A percentile compares a stretch with the other conserved stretches of the same genome.
phyloP scores from a whole-genome alignment of 1,140 invertebrate genomes.

The Dryas iulia region DNA sequence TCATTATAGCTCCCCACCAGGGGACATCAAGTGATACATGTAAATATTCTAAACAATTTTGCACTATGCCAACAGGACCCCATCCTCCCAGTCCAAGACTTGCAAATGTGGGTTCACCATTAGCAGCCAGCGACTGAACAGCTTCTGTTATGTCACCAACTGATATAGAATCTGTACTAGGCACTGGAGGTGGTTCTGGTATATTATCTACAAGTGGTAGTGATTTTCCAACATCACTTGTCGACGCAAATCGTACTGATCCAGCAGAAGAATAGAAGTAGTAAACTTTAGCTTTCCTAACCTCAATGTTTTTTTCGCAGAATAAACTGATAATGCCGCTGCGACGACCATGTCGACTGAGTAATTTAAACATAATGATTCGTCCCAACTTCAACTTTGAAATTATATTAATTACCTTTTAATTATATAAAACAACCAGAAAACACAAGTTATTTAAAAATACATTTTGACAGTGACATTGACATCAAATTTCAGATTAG shows the following conservation, averaged over 20 bases:
- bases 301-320: conserved; percentile 66
- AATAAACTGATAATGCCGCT: conserved; percentile 58
- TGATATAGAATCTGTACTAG: conserved; percentile 57
- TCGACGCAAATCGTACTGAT: conserved; percentile 61
- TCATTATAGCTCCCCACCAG: conserved; percentile 93
- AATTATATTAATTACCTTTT: not conserved
- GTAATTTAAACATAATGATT: conserved; percentile 62
- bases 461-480: conserved; percentile 5
- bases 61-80: conserved; percentile 89
- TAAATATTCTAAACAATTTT: conserved; percentile 89
- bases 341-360: conserved; percentile 59
- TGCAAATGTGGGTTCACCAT: conserved; percentile 88
- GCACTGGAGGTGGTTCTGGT: conserved; percentile 79
- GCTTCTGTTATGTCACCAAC: conserved; percentile 57
- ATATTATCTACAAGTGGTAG: conserved; percentile 72
- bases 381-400: not conserved
- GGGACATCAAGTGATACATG: conserved; percentile 89
- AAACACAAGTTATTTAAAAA: conserved; percentile 9
- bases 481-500: not conserved
- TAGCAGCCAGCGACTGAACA: conserved; percentile 72
- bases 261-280: conserved; percentile 66
- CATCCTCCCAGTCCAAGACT: conserved; percentile 90
- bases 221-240: conserved; percentile 51
- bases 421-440: conserved; percentile 17
- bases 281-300: conserved; percentile 65